Evolutionary conservation across 2,113 vertebrate genomes (phyloP).

Genomic region (Chinchilla lanigera): DNA sequence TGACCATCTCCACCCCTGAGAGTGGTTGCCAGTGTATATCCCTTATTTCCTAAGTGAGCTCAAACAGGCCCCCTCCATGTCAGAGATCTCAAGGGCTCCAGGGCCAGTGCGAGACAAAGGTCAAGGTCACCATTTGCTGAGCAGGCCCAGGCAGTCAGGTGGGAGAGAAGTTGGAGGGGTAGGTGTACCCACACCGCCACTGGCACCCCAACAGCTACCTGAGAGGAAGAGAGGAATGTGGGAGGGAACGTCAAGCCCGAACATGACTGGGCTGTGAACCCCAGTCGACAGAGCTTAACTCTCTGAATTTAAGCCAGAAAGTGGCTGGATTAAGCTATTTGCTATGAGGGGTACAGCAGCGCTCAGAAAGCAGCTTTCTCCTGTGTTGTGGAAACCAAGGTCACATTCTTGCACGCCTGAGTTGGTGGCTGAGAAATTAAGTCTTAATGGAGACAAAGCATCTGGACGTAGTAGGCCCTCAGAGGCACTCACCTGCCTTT

Average conservation of each 20-base stretch:
- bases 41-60: fast-evolving
- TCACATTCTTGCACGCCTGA: neutral
- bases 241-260: neutral
- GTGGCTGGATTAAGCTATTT: neutral
- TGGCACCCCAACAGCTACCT: neutral
- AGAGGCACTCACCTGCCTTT: neutral
- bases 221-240: neutral
- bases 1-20: no score
- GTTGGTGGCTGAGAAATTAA: neutral
- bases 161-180: neutral
- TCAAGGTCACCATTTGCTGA: neutral
- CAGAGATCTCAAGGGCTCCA: neutral
- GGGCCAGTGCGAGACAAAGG: neutral
- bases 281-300: neutral
- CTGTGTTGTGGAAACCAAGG: neutral
- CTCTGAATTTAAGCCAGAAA: neutral
- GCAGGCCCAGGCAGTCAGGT: neutral
- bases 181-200: neutral
- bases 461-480: neutral
- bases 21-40: neutral
- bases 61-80: neutral
- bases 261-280: neutral
- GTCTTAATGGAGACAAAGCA: neutral
- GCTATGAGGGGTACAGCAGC: fast-evolving
- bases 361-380: neutral